Evolutionary conservation across 2,888 invertebrate genomes (phyloP).

Genomic region (Hartigia nigra): DNA sequence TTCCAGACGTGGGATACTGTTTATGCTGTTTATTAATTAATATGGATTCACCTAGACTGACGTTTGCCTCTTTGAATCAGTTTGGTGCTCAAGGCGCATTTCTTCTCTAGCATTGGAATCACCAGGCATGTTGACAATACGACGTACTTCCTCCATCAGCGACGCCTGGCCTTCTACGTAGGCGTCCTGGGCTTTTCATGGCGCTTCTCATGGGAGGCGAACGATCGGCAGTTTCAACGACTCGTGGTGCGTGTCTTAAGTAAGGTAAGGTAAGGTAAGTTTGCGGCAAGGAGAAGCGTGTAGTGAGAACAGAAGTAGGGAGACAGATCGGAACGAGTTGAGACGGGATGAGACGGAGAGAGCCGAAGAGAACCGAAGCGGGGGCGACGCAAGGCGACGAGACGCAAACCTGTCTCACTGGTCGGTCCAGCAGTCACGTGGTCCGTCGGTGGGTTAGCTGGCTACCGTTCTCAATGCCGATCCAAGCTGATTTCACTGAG

Average conservation of each 20-base stretch:
- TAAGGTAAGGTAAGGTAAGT: neutral
- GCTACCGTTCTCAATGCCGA: constrained; percentile 32
- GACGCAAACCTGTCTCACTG: constrained; percentile 6
- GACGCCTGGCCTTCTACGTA: neutral
- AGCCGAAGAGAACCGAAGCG: neutral
- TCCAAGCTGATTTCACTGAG: constrained; percentile 37
- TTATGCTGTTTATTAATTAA: neutral
- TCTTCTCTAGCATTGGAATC: neutral
- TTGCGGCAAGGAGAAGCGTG: neutral
- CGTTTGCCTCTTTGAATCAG: neutral
- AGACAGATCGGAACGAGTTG: neutral
- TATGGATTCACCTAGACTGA: neutral
- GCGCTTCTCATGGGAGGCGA: neutral
- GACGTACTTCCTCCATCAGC: neutral
- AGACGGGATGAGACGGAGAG: neutral
- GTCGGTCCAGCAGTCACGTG: constrained; percentile 8
- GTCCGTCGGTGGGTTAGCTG: constrained; percentile 13
- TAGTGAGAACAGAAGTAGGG: neutral
- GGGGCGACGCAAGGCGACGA: neutral
- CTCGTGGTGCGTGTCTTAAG: neutral
- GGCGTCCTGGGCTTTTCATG: neutral
- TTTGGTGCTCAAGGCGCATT: neutral
- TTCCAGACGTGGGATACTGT: neutral
- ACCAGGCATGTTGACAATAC: neutral
- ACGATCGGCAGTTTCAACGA: neutral